Evolutionary conservation across 2,888 invertebrate species (phyloP).

Genomic region (Seira ritae): DNA sequence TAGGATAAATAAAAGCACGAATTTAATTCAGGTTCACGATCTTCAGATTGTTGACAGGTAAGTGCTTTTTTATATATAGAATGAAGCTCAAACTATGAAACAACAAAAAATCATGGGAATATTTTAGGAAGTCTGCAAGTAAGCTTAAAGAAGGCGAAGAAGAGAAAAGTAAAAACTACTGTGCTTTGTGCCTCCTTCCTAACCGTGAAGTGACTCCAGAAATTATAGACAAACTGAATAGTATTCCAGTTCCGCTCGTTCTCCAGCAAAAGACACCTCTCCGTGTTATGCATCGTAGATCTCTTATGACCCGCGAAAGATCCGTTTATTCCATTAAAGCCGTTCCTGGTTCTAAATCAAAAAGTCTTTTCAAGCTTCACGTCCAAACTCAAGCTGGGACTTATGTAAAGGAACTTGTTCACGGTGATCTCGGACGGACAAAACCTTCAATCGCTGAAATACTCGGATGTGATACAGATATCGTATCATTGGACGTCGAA

Average conservation of each 20-base stretch:
- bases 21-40: constrained; percentile 79
- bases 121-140: constrained; percentile 79
- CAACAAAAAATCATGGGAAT: no score
- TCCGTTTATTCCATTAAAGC: constrained; percentile 83
- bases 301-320: constrained; percentile 83
- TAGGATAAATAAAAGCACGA: constrained; percentile 79
- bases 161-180: constrained; percentile 90
- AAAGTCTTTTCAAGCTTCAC: constrained; percentile 80
- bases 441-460: constrained; percentile 84
- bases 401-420: constrained; percentile 98
- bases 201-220: constrained; percentile 76
- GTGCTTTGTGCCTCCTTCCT: constrained; percentile 83
- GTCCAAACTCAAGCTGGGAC: constrained; percentile 93
- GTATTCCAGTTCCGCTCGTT: constrained; percentile 79
- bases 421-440: constrained; percentile 96
- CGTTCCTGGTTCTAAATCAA: constrained; percentile 75
- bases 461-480: constrained; percentile 85
- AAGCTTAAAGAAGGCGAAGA: constrained; percentile 91
- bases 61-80: constrained; percentile 60
- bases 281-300: constrained; percentile 88
- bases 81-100: no score
- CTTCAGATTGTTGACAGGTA: constrained; percentile 82
- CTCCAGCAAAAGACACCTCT: constrained; percentile 92
- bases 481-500: constrained; percentile 93
- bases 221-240: constrained; percentile 75